Percentiles rank a stretch among this genome's conserved stretches.
Conservation (phyloP, 2,113 vertebrate genomes). For the Brevimyrus niger region DNA sequence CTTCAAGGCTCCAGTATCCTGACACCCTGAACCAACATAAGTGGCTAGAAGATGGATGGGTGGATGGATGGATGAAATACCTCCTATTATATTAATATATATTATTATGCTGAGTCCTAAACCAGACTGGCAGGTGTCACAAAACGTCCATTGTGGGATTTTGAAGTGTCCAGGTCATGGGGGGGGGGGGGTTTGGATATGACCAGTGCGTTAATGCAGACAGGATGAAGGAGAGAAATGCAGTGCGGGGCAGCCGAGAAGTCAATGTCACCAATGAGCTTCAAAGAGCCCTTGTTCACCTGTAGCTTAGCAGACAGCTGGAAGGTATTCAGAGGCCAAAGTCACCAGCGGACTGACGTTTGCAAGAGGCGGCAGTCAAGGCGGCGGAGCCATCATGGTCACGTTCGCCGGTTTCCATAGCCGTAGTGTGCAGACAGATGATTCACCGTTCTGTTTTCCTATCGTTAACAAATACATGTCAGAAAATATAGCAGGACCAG, state of each 20-base stretch:
- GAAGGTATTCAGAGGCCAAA: background rate
- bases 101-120: background rate
- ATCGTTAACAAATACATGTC: background rate
- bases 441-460: background rate
- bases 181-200: background rate
- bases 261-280: background rate
- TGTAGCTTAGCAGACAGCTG: background rate
- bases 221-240: background rate
- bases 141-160: background rate
- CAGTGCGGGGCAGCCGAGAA: background rate
- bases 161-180: background rate
- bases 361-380: background rate
- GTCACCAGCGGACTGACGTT: background rate
- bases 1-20: background rate
- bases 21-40: background rate
- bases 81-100: too few species aligned
- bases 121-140: background rate
- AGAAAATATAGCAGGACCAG: background rate
- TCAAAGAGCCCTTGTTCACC: background rate
- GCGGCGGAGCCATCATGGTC: background rate
- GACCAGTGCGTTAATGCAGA: background rate
- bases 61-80: background rate
- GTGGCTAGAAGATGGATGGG: background rate
- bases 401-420: background rate
- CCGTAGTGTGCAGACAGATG: background rate